Evolutionary conservation across 2,797 vertebrate genomes (phyloP).

Genomic region (Cygnus olor): DNA sequence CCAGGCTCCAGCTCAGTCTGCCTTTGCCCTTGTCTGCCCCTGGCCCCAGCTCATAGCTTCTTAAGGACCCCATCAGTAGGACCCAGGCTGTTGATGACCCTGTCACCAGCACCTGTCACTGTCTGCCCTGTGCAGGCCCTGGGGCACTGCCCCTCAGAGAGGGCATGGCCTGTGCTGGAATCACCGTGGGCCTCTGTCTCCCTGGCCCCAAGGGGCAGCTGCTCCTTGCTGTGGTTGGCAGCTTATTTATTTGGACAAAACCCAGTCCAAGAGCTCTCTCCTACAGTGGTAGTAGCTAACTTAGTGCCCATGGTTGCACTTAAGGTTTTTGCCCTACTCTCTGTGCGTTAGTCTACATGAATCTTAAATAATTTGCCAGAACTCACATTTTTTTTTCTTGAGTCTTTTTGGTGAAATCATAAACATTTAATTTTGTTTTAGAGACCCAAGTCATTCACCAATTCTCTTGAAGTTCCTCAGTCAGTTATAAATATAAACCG

Average conservation of each 20-base stretch:
- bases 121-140: background rate
- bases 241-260: background rate
- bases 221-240: background rate
- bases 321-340: background rate
- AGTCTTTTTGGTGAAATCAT: background rate
- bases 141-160: background rate
- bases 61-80: background rate
- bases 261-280: background rate
- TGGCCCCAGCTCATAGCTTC: background rate
- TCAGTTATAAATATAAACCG: background rate
- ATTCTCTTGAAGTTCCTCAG: background rate
- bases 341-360: fast-evolving
- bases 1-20: too few species aligned
- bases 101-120: background rate
- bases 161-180: too few species aligned
- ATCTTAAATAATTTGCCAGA: background rate
- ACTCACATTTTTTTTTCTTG: background rate
- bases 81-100: background rate
- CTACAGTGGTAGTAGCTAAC: background rate
- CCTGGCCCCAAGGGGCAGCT: background rate
- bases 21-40: too few species aligned
- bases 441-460: background rate
- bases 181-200: background rate
- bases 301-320: background rate
- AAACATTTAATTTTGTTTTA: background rate